Conservation (phyloP, 2,113 vertebrate species). For the Trogon melanurus region DNA sequence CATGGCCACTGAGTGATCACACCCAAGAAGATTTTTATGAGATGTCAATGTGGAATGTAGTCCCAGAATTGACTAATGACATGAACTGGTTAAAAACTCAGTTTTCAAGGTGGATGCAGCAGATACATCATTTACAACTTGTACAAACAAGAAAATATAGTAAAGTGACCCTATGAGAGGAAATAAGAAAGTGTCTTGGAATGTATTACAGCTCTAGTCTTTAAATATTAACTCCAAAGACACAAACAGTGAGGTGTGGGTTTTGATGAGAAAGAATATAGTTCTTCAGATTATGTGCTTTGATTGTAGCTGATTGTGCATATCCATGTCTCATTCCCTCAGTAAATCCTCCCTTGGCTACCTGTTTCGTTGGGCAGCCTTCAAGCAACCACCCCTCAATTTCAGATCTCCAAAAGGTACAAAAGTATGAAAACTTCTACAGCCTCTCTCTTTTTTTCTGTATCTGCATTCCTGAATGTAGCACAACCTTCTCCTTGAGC, state of each 20-base stretch:
- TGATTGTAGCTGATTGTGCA: background rate
- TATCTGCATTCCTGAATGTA: background rate
- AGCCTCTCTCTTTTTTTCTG: background rate
- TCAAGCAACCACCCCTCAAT: background rate
- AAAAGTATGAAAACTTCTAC: background rate
- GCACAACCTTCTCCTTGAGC: background rate
- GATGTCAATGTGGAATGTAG: background rate
- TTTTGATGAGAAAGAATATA: background rate
- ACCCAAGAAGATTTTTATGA: conserved; percentile 62
- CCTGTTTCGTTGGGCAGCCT: background rate
- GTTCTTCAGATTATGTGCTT: background rate
- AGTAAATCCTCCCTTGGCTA: background rate
- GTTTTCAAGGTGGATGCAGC: background rate
- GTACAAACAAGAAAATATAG: background rate
- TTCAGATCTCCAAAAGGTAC: background rate
- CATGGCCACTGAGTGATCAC: conserved; percentile 49
- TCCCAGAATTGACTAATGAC: background rate
- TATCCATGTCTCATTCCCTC: background rate
- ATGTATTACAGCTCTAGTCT: background rate
- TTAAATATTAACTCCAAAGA: conserved; percentile 4
- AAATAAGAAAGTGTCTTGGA: background rate
- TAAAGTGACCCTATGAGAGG: background rate
- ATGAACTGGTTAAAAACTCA: background rate
- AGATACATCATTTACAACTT: background rate
- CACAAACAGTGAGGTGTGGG: background rate